Evolutionary conservation across 2,797 vertebrate species (phyloP), one percentile per base, ranked within the genome.

Genomic region (Megaceryle alcyon): DNA sequence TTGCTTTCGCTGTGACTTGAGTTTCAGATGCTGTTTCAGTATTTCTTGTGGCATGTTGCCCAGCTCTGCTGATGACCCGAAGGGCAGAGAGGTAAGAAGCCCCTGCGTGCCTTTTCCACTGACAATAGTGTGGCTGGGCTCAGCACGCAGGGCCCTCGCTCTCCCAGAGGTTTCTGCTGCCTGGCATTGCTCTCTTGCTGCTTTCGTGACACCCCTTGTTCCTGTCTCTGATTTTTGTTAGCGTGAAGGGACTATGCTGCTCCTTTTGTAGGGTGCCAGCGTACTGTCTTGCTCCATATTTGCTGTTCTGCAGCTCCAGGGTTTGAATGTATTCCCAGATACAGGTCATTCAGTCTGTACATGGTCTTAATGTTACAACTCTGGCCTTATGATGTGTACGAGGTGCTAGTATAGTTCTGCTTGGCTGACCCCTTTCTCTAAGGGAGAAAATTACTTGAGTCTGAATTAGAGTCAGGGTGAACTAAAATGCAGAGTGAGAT

Each of bases 131-230:
- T 81, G 51, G 10, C 51, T 61, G 39, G 10, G 17, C 56, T 28
- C 31, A 10, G 16, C 5, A 0, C 51, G 68, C 21, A 37, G 20
- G 48, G 3, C 26, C 22, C 26, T 48, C 0, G 0, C 25, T 64
- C 7, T 86, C 15, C 59, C 69, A 25, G 26, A 10, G 23, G 4
- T 44, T 48, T 75, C 41, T 4, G 10, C 29, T 90, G 14, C 15
- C 59, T 69, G 23, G 17, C 14, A 14, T n/a, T 51, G 21, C 41
- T 70, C 51, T 60, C 17, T 49, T 66, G 14, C 35, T 66, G n/a
- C 41, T 60, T 70, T 70, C 6, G 4, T 11, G 12, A 11, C 20
- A 7, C 54, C 3, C 7, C 33, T 72, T 46, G 14, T 76, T 63
- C 22, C 46, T 29, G 5, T 49, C 33, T 83, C 33, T 28, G 21